Evolutionary conservation across 2,888 invertebrate species (phyloP).

Genomic region (Agonopterix heracliana): DNA sequence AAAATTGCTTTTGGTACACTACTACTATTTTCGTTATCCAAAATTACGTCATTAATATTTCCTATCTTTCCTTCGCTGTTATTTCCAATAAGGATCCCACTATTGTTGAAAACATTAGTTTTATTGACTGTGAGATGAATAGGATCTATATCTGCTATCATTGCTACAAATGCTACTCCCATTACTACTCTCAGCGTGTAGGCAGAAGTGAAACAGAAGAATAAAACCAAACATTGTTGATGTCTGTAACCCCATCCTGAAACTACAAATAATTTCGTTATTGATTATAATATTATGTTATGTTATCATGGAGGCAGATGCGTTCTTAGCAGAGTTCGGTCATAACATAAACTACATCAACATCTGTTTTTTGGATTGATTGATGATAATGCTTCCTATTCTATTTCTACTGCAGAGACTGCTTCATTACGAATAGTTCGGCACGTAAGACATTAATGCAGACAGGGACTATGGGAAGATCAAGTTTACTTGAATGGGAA

Average conservation of each 20-base stretch:
- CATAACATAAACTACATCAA: no score
- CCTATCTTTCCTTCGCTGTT: not conserved
- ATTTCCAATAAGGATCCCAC: not conserved
- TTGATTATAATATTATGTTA: not conserved
- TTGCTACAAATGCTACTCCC: conserved; percentile 81
- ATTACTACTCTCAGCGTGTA: conserved; percentile 79
- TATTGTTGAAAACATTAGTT: not conserved
- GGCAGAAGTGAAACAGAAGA: conserved; percentile 73
- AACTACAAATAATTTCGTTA: conserved; percentile 15
- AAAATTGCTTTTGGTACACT: conserved; percentile 14
- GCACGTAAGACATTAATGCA: no score
- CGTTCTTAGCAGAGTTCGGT: no score
- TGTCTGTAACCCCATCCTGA: conserved; percentile 68
- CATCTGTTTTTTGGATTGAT: no score
- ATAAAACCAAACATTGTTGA: conserved; percentile 75
- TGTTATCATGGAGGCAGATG: no score
- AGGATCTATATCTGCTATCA: conserved; percentile 43
- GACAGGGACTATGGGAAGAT: no score
- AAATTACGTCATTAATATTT: not conserved
- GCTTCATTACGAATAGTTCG: no score
- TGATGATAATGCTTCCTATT: no score
- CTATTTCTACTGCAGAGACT: no score
- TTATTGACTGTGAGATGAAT: not conserved
- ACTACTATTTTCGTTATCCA: not conserved
- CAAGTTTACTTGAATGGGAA: no score